Evolutionary conservation across 2,888 invertebrate genomes (phyloP), one percentile per base, ranked within the genome.

Genomic region (Thereva unica): DNA sequence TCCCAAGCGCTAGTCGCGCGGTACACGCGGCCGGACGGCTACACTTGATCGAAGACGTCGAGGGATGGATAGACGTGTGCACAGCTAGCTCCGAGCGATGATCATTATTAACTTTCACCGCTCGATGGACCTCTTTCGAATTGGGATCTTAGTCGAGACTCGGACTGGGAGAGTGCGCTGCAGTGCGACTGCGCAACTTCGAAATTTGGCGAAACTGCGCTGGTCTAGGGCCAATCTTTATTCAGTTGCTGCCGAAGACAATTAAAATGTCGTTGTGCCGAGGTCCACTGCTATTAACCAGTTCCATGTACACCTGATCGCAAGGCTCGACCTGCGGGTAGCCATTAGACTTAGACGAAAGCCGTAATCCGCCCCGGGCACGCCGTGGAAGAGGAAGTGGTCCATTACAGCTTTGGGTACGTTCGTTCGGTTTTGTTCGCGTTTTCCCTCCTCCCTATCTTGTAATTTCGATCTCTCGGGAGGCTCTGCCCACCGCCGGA

Each of bases 241-340:
- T 7, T 7, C n/a, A 41, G 23, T 41, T 40, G n/a, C 23, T 41
- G 38, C 34, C 41, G 54, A 68, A 68, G 42, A 68, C 68, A 68
- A 68, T 68, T 68, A 68, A 68, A 68, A 66, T 68, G 68, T 68
- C 68, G 66, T 68, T 68, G 66, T 40, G 42, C 23, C 61, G 49
- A 23, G 65, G 50, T 44, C 45, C 50, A 50, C 40, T 34, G 41
- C 50, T 61, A 23, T 61, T 61, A 61, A 61, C 61, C 61, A 50
- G 61, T 61, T 61, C 61, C 50, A 50, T 7, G 40, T 40, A 50
- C 61, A 61, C 61, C 61, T 61, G 61, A 61, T 61, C 50, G 61
- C 61, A 61, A 50, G 50, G 50, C 40, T 41, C 61, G 34, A 61
- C 61, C 61, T 50, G 61, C 61, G 61, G 61, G 61, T 50, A 61